A percentile compares a stretch with the other conserved stretches of the same genome.
phyloP scores from a whole-genome alignment of 2,113 vertebrate species.

The Xiphophorus couchianus region DNA sequence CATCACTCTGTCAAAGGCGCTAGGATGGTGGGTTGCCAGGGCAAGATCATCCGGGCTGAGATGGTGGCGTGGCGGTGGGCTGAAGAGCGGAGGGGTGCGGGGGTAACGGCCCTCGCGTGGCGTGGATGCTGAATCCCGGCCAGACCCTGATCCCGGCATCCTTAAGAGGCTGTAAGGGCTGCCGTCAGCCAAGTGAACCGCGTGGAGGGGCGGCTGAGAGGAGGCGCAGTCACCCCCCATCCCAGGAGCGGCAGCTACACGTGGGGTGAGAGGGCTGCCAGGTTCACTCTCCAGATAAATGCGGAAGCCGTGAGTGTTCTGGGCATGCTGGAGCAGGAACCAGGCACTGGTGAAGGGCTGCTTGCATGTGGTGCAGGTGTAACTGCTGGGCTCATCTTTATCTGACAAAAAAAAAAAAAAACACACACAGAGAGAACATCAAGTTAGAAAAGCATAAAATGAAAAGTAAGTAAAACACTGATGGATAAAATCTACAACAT shows the following conservation, averaged over 20 bases:
- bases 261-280: constrained; percentile 95
- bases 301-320: constrained; percentile 98
- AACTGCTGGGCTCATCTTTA: constrained; percentile 99
- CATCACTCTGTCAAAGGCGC: constrained; percentile 98
- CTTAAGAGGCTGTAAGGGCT: constrained; percentile 97
- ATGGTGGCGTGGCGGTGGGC: constrained; percentile 95
- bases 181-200: constrained; percentile 95
- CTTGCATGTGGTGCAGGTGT: constrained; percentile 99
- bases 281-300: constrained; percentile 99
- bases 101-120: constrained; percentile 95
- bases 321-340: constrained; percentile 99
- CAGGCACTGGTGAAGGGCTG: constrained; percentile 99
- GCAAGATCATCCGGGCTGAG: constrained; percentile 97
- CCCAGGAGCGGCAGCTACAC: constrained; percentile 93
- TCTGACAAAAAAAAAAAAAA: constrained; percentile 80
- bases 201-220: constrained; percentile 94
- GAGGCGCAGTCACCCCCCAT: constrained; percentile 96
- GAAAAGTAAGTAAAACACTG: neutral
- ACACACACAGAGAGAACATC: constrained; percentile 43
- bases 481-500: neutral
- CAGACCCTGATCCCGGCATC: constrained; percentile 94
- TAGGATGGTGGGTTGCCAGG: constrained; percentile 96
- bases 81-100: constrained; percentile 95
- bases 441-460: constrained; percentile 1
- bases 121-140: constrained; percentile 88